These are phyloP conservation scores for Channa striata DNA, from an alignment of 2,797 vertebrate species.

Conservation along the genomic window DNA sequence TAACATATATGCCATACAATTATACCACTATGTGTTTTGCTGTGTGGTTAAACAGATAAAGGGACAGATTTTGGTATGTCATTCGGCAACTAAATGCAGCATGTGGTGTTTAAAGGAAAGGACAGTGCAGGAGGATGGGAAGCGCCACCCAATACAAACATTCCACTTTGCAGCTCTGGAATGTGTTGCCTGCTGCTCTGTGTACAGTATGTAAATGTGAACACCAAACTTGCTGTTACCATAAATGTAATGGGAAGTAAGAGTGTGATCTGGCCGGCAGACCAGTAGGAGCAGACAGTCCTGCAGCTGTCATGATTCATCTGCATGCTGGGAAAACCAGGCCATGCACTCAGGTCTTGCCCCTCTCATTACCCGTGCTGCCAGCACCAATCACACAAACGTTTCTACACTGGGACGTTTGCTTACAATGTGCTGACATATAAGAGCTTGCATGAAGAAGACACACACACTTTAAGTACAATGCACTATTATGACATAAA, in stretches of 20 bases:
- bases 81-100: conserved; percentile 21
- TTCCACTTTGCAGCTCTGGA: conserved; percentile 46
- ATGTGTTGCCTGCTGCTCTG: conserved; percentile 59
- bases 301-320: conserved; percentile 83
- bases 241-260: conserved; percentile 67
- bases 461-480: conserved; percentile 19
- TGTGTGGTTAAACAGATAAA: conserved; percentile 14
- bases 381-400: conserved; percentile 69
- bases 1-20: conserved; percentile 30
- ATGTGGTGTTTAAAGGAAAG: conserved; percentile 30
- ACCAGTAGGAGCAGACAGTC: conserved; percentile 74
- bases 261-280: conserved; percentile 58
- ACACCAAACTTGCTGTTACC: conserved; percentile 65
- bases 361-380: conserved; percentile 62
- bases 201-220: conserved; percentile 73
- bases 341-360: conserved; percentile 66
- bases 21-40: conserved; percentile 28
- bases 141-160: conserved; percentile 36
- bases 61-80: conserved; percentile 15
- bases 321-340: conserved; percentile 71
- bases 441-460: conserved; percentile 22
- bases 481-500: conserved; percentile 35
- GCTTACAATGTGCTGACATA: conserved; percentile 67
- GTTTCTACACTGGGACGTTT: conserved; percentile 61
- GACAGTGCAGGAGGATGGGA: conserved; percentile 8